Evolutionary conservation across 2,113 vertebrate species (phyloP), one percentile per base, ranked within the genome.

Genomic region (Tringa solitaria): DNA sequence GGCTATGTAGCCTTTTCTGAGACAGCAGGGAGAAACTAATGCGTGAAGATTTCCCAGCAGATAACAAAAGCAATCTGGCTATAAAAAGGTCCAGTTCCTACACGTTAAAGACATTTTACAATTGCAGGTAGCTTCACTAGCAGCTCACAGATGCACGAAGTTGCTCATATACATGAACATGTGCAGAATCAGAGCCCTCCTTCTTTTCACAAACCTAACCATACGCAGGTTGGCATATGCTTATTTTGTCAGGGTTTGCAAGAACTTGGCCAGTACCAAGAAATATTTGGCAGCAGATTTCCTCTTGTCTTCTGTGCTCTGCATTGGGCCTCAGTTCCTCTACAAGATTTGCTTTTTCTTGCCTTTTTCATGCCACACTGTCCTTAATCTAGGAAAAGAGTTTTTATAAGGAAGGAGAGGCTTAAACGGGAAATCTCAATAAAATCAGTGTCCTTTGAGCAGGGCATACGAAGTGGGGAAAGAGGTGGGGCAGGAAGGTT

Each of bases 181-280:
- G 53, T 45, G 73, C 6, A 10, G 75, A 87, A 91, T 30, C 6
- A 3, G 43, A 88, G 28, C 56, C n/a, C 56, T 80, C 54, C 22
- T 78, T 33, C 27, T 68, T 60, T 28, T 74, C 67, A 75, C 48
- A 89, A 87, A 74, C 23, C 5, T 5, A 85, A 67, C 56, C 83
- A 78, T 24, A 72, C 3, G 1, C 33, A 51, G 23, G 33, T n/a
- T 90, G 56, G 43, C 64, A 90, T 64, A 41, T 3, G 3, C 23
- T 87, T 87, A 48, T 92, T 96, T 94, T 90, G 35, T 84, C 90
- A 81, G 30, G 18, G 22, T 50, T 94, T 93, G 83, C 39, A 93
- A 84, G 87, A 92, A 59, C 39, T 93, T 86, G 80, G 73, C 80
- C 76, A 61, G 17, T 60, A 96, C 64, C 30, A 84, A 39, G 76